Conservation (phyloP, 2,113 vertebrate species). For the Siniperca chuatsi region DNA sequence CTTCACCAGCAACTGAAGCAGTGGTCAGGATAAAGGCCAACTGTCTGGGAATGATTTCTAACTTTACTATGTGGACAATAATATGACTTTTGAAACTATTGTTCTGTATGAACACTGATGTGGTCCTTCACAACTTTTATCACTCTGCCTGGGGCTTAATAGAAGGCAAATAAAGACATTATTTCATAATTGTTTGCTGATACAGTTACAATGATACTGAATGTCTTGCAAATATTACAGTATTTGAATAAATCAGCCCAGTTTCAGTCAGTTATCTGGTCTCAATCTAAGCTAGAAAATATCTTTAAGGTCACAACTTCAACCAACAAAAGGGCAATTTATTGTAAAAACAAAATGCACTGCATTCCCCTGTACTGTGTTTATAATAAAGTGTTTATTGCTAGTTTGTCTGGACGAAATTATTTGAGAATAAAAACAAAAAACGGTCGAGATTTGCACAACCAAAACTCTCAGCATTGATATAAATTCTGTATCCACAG, state of each 20-base stretch:
- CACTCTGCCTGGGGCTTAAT: background rate
- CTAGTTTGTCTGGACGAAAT: too few species aligned
- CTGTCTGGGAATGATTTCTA: background rate
- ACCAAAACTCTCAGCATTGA: background rate
- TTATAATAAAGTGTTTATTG: background rate
- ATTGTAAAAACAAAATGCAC: background rate
- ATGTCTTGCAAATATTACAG: background rate
- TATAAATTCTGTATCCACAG: background rate
- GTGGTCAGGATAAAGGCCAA: background rate
- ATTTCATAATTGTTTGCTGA: background rate
- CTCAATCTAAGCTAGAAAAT: background rate
- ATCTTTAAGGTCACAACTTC: background rate
- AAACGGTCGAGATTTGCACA: background rate
- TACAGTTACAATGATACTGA: background rate
- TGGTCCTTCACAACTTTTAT: background rate
- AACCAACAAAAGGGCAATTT: background rate
- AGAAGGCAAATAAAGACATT: background rate
- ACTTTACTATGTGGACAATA: background rate
- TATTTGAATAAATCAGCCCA: conserved; percentile 9
- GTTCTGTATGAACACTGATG: background rate
- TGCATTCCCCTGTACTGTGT: background rate
- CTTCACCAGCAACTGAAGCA: conserved; percentile 67
- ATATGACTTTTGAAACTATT: background rate
- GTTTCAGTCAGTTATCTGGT: background rate
- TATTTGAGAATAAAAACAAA: background rate